Evolutionary conservation across 2,113 vertebrate genomes (phyloP).

Genomic region (Ia io): DNA sequence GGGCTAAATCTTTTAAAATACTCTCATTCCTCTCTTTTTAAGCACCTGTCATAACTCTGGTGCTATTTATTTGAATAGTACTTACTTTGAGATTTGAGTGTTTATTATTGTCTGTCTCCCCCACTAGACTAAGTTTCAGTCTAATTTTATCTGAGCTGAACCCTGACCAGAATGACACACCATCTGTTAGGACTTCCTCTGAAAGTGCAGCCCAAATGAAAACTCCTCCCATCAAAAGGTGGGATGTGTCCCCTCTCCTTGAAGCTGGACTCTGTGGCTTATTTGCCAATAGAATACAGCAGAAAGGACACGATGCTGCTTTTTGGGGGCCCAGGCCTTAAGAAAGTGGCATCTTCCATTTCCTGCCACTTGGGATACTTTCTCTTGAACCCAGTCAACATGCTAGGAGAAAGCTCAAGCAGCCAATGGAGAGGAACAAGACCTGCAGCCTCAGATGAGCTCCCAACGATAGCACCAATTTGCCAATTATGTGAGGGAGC

Average conservation of each 20-base stretch:
- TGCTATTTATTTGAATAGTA: neutral
- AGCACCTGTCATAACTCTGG: neutral
- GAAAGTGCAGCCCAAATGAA: neutral
- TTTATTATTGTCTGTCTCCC: slow-evolving; percentile 13
- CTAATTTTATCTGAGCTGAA: slow-evolving; percentile 32
- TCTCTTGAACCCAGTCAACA: neutral
- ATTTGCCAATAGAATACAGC: neutral
- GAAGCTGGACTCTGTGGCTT: neutral
- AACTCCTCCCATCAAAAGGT: neutral
- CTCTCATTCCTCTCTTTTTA: slow-evolving; percentile 4
- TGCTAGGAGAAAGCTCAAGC: neutral
- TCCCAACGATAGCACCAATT: neutral
- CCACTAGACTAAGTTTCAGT: neutral
- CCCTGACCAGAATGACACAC: neutral
- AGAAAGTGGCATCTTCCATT: neutral
- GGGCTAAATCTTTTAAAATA: neutral
- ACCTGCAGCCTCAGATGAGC: neutral
- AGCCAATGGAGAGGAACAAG: neutral
- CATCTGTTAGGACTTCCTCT: neutral
- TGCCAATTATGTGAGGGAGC: neutral
- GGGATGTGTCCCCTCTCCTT: neutral
- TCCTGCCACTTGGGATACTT: neutral
- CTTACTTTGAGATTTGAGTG: neutral
- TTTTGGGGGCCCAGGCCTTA: neutral
- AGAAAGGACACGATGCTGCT: neutral